phyloP scores from a whole-genome alignment of 2,113 vertebrate genomes.

The Cavia porcellus region DNA sequence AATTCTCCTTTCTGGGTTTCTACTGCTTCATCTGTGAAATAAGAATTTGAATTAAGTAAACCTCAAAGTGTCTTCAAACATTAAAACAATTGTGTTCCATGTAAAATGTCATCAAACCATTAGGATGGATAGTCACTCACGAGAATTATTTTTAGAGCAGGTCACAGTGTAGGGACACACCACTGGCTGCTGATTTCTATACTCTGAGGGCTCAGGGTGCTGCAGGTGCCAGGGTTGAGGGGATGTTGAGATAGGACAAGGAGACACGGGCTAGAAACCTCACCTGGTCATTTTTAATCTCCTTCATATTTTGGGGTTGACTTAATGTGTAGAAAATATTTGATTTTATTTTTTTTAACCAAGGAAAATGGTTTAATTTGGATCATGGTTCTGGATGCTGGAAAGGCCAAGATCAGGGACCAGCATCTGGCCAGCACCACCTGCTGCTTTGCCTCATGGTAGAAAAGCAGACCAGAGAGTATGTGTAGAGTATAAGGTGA shows the following conservation, averaged over 20 bases:
- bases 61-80: neutral
- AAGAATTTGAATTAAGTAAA: slow-evolving; percentile 54
- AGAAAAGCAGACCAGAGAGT: neutral
- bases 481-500: neutral
- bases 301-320: neutral
- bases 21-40: slow-evolving; percentile 71
- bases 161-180: neutral
- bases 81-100: neutral
- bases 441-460: neutral
- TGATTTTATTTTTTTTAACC: neutral
- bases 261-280: neutral
- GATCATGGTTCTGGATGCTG: neutral
- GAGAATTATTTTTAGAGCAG: slow-evolving; percentile 38
- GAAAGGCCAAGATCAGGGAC: neutral
- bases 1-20: slow-evolving; percentile 10
- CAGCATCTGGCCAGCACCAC: neutral
- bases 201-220: neutral
- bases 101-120: slow-evolving; percentile 12
- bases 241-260: neutral
- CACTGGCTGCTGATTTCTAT: neutral
- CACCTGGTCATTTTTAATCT: neutral
- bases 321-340: slow-evolving; percentile 45
- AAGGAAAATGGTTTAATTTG: neutral
- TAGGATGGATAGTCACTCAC: neutral
- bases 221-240: neutral